Evolutionary conservation across 2,797 vertebrate species (phyloP).

Genomic region (Cyclopterus lumpus): DNA sequence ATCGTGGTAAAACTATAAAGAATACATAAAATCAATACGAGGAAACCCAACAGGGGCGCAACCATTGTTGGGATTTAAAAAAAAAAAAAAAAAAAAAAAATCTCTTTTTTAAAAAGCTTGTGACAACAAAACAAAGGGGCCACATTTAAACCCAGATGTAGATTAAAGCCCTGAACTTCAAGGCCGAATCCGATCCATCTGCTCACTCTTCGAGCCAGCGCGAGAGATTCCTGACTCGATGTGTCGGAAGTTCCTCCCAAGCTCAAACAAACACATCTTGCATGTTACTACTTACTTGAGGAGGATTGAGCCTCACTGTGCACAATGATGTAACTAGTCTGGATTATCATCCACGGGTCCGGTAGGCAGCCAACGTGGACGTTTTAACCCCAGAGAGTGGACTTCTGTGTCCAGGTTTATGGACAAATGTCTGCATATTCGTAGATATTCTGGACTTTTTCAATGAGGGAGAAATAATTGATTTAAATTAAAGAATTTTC

Average conservation of each 20-base stretch:
- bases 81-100: too few species aligned
- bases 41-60: too few species aligned
- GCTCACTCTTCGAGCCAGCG: background rate
- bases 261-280: background rate
- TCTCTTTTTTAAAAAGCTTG: background rate
- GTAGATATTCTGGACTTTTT: constrained; percentile 1
- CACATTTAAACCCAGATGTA: constrained; percentile 7
- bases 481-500: background rate
- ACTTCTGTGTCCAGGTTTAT: too few species aligned
- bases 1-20: too few species aligned
- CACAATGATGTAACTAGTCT: background rate
- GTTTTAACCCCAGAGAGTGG: too few species aligned
- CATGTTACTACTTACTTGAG: background rate
- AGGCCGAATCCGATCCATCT: background rate
- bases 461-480: background rate
- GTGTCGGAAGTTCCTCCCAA: background rate
- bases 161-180: background rate
- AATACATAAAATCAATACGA: too few species aligned
- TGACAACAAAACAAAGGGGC: background rate
- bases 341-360: too few species aligned
- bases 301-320: background rate
- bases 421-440: background rate
- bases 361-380: too few species aligned
- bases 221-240: background rate
- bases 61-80: too few species aligned